Conservation (phyloP, 2,888 invertebrate genomes). For the Allacma fusca region DNA sequence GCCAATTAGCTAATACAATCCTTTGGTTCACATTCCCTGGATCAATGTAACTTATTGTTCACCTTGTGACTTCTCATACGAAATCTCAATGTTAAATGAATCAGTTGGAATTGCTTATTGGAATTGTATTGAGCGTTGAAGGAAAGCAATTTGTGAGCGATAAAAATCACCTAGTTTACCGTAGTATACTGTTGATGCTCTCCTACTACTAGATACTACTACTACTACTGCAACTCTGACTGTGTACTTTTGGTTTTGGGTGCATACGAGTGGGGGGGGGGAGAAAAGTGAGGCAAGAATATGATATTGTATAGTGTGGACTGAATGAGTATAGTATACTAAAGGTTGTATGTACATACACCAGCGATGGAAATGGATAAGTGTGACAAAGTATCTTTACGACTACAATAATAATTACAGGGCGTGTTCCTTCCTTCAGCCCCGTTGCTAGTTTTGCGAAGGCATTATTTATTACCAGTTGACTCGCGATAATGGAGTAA, state of each 20-base stretch:
- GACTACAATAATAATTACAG: conserved; percentile 30
- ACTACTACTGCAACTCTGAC: no score
- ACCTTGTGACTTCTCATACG: conserved; percentile 8
- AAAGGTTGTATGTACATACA: not conserved
- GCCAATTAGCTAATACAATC: conserved; percentile 31
- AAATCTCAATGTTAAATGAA: conserved; percentile 28
- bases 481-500: conserved; percentile 27
- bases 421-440: conserved; percentile 33
- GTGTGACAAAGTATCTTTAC: conserved; percentile 30
- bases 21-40: not conserved
- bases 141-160: conserved; percentile 26
- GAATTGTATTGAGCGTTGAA: not conserved
- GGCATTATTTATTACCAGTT: conserved; percentile 36
- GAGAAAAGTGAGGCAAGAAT: no score
- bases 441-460: conserved; percentile 6
- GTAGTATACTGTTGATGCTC: conserved; percentile 2
- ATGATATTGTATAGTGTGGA: no score
- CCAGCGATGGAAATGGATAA: conserved; percentile 22
- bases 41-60: conserved; percentile 19
- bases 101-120: conserved; percentile 1
- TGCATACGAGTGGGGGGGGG: no score
- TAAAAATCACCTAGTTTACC: conserved; percentile 21
- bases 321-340: no score
- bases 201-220: not conserved
- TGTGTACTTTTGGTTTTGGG: no score